Base-by-base conservation (phyloP, 2,113 vertebrate species). In the Tetrao urogallus region DNA sequence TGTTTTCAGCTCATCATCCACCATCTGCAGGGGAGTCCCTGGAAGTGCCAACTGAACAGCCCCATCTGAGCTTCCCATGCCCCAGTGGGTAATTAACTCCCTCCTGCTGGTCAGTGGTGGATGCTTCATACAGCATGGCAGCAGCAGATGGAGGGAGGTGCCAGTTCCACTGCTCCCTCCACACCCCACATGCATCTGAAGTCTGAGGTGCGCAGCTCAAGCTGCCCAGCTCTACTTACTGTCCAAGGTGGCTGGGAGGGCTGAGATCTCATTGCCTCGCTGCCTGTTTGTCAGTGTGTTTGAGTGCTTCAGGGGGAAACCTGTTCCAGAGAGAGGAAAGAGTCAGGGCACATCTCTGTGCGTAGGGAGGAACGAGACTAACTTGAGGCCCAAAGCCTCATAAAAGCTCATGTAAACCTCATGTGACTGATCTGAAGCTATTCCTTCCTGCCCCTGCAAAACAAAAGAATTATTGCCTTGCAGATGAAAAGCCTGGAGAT, bases 271-370 rank as follows among this genome's bases (percentile, higher is more conserved):
- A 5, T 99, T 99, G 64, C 99, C 99, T 20, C 99, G 96, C 74
- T 99, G 99, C 61, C 98, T 98, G 97, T 99, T 99, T 7, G 99
- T 99, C 91, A 99, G 95, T 4, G 99, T 99, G 20, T 98, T 99
- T 5, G 99, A 98, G 83, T 98, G 98, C 87, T 98, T 98, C 94
- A 98, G 57, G 50, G 96, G 96, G 11, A 94, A 97, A 32, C 97
- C 97, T 96, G 96, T 38, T 77, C 50, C 71, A 34, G 64, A 69
- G 36, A 70, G 16, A 86, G 16, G 36, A 50, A 8, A 24, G 15
- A 19, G 28, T 76, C 48, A 63, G 47, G 21, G 25, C 27, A 40
- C 8, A 0, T 64, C 42, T 43, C 47, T 8, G 1, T 43, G 52
- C 54, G 9, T 16, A 22, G 40, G 18, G 42, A 87, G 40, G 48